phyloP scores from a whole-genome alignment of 2,888 invertebrate species.

The Lycaena phlaeas region DNA sequence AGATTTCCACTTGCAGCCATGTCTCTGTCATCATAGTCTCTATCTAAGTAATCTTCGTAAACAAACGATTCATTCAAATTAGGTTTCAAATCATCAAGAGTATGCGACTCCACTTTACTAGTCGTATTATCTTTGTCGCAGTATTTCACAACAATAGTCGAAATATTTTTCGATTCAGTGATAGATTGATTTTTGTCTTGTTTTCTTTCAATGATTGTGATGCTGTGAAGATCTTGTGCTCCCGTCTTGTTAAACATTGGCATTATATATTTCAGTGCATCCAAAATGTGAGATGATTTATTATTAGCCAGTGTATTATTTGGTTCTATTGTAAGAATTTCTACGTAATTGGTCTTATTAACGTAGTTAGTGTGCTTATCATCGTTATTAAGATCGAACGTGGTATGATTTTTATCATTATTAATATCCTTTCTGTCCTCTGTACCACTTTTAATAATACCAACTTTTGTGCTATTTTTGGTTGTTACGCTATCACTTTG shows the following conservation, averaged over 20 bases:
- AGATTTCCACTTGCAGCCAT: slow-evolving; percentile 23
- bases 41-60: slow-evolving; percentile 21
- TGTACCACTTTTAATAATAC: slow-evolving; percentile 46
- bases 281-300: slow-evolving; percentile 45
- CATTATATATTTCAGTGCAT: slow-evolving; percentile 59
- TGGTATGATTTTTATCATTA: slow-evolving; percentile 13
- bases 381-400: slow-evolving; percentile 17
- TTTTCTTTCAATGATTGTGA: slow-evolving; percentile 58
- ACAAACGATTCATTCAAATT: slow-evolving; percentile 16
- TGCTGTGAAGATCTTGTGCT: slow-evolving; percentile 56
- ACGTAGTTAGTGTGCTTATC: slow-evolving; percentile 12
- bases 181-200: slow-evolving; percentile 49
- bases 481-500: slow-evolving; percentile 14
- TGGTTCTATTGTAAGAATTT: slow-evolving; percentile 57
- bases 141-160: slow-evolving; percentile 58
- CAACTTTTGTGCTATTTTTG: slow-evolving; percentile 21
- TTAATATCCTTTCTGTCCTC: slow-evolving; percentile 42
- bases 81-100: slow-evolving; percentile 20
- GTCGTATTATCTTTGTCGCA: slow-evolving; percentile 39
- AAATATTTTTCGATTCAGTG: slow-evolving; percentile 50
- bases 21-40: slow-evolving; percentile 17
- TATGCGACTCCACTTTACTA: slow-evolving; percentile 12
- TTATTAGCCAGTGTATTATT: slow-evolving; percentile 40
- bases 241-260: slow-evolving; percentile 53
- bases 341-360: slow-evolving; percentile 43